Conservation (phyloP, 2,888 invertebrate genomes). For the Eupithecia pulchellata region DNA sequence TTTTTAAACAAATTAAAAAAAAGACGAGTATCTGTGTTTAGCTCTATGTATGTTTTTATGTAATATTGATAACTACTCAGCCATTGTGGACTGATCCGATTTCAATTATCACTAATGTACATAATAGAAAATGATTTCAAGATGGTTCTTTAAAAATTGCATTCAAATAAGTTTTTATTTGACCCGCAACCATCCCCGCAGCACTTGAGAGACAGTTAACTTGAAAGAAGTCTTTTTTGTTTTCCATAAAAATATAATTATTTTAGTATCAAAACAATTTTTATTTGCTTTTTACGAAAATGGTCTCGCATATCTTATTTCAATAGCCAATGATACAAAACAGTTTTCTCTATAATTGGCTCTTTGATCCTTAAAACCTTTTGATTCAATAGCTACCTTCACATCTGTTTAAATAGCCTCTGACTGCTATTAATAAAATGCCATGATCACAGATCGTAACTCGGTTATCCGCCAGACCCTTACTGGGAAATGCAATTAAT, state of each 20-base stretch:
- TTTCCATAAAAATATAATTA: too few relatives aligned
- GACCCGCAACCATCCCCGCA: too few relatives aligned
- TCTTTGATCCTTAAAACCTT: neutral
- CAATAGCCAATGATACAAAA: neutral
- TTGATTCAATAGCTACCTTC: neutral
- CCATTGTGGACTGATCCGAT: neutral
- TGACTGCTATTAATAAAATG: conserved; percentile 26
- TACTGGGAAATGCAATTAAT: conserved; percentile 45
- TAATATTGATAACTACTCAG: too few relatives aligned
- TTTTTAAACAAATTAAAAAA: neutral
- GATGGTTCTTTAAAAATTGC: too few relatives aligned
- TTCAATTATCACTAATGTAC: neutral
- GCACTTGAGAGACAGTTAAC: too few relatives aligned
- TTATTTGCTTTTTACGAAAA: neutral
- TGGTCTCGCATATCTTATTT: neutral
- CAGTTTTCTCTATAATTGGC: neutral
- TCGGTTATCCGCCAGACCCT: conserved; percentile 41
- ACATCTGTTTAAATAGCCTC: neutral
- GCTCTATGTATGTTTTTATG: neutral
- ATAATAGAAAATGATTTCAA: too few relatives aligned
- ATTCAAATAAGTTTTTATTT: neutral
- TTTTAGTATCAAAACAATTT: too few relatives aligned
- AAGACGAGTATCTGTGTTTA: neutral
- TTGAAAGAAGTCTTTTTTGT: too few relatives aligned
- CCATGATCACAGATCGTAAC: conserved; percentile 35